Base-by-base conservation (phyloP, 1,140 invertebrate species). In the Stenopsyche tienmushanensis region DNA sequence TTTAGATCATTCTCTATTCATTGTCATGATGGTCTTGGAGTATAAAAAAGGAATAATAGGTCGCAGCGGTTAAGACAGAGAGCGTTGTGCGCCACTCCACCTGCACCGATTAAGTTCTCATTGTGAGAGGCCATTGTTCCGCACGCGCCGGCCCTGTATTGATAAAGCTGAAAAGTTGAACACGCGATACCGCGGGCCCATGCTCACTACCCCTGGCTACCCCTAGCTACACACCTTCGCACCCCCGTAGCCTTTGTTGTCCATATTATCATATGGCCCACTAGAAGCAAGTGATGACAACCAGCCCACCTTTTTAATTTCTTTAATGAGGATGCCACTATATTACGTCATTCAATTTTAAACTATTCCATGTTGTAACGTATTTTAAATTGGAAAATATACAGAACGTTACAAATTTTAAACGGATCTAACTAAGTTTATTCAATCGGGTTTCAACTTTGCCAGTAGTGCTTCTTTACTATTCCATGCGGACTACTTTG, bases 51-150 rank as follows among this genome's bases (percentile, higher is more conserved):
- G 26, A 60, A 60, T 44, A 57, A 60, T 60, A 60, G 57, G 57
- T 60, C 57, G 54, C 62, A 52, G 62, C 47, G 55, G 66, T 64
- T 68, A 64, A 69, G 67, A 62, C 63, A 69, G 39, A 45, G 54
- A 21, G 54, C 60, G 41, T 50, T 53, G 44, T 29, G 49, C 63
- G 45, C 53, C 59, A 69, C 63, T 65, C 58, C 64, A 69, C 67
- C 64, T 66, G 64, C 58, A 26, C 67, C 67, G 67, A 69, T 69
- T 69, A 69, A 69, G 67, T 69, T 62, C 67, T 69, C 67, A 64
- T 60, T 59, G 59, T 63, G 52, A 66, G 64, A 64, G 50, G 15
- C 62, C 60, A 66, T 69, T 69, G 67, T 69, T 69, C 65, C 65
- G 60, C 64, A 44, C 63, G 41, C 39, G 29, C 53, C 25, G 52